Evolutionary conservation across 2,888 invertebrate species (phyloP).

Genomic region (Rutpela maculata): DNA sequence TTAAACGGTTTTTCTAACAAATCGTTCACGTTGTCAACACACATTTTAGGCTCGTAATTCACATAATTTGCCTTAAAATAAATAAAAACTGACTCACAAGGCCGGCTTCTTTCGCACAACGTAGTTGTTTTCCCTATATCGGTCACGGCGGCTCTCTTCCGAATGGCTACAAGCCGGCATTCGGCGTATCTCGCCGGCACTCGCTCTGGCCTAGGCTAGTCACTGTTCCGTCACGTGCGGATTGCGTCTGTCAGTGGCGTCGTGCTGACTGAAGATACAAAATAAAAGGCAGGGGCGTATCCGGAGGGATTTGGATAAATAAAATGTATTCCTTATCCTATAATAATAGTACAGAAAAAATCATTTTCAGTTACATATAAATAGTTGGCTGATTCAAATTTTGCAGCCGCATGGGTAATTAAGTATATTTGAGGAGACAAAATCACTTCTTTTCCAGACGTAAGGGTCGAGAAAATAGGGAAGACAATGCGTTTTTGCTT

Average conservation of each 20-base stretch:
- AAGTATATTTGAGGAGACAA: no score
- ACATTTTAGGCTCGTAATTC: slow-evolving; percentile 22
- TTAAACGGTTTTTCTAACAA: slow-evolving; percentile 43
- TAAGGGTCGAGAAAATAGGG: no score
- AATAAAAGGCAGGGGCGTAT: background rate
- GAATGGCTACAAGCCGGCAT: slow-evolving; percentile 41
- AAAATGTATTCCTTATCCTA: no score
- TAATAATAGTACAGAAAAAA: no score
- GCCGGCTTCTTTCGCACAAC: slow-evolving; percentile 30
- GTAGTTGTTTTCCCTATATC: background rate
- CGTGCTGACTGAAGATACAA: background rate
- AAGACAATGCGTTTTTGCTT: no score
- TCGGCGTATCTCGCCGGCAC: slow-evolving; percentile 38
- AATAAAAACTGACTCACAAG: slow-evolving; percentile 13
- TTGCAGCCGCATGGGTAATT: no score
- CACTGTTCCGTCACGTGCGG: slow-evolving; percentile 36
- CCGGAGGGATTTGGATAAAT: background rate
- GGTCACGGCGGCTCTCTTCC: slow-evolving; percentile 18
- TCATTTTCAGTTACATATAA: no score
- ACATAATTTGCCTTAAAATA: background rate
- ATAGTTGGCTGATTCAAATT: no score
- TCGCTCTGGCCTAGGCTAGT: slow-evolving; percentile 8
- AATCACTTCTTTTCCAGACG: no score
- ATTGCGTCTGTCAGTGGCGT: background rate
- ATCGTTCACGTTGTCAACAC: slow-evolving; percentile 35